These are phyloP conservation scores for Hippopotamus amphibius DNA, from an alignment of 2,113 vertebrate species.

Conservation along the genomic window DNA sequence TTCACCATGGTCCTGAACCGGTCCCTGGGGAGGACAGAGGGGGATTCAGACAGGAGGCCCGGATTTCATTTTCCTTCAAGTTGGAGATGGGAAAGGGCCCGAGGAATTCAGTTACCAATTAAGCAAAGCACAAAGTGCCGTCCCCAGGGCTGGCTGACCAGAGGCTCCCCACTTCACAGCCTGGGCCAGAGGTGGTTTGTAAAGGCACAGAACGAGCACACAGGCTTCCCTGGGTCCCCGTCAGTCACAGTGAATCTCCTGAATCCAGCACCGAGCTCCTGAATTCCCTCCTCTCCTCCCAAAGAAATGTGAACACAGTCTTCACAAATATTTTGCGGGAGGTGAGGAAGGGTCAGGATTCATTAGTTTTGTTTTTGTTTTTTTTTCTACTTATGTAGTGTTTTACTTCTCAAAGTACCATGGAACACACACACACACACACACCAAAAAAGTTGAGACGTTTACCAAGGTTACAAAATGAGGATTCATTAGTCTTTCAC, in stretches of 20 bases:
- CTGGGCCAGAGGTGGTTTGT: not conserved
- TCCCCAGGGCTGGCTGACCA: not conserved
- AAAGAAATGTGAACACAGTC: not conserved
- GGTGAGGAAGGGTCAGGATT: not conserved
- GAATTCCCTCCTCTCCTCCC: not conserved
- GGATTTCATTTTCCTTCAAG: not conserved
- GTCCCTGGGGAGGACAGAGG: constrained; percentile 89
- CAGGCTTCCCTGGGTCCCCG: rapidly evolving
- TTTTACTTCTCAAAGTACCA: too few relatives aligned
- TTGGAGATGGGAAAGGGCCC: not conserved
- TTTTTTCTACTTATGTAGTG: too few relatives aligned
- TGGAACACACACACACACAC: too few relatives aligned
- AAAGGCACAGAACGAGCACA: not conserved
- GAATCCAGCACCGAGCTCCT: not conserved
- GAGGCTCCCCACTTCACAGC: not conserved
- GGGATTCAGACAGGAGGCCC: constrained; percentile 57
- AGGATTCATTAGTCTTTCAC: not conserved
- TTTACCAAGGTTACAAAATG: too few relatives aligned
- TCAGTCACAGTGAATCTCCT: not conserved
- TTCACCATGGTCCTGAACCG: constrained; percentile 99
- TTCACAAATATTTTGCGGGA: not conserved
- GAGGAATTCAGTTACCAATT: not conserved
- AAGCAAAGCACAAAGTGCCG: not conserved
- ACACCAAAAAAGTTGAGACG: too few relatives aligned
- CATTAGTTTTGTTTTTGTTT: not conserved